These are phyloP conservation scores for Schmidtea mediterranea DNA, from an alignment of 1,140 invertebrate genomes.

Conservation along the genomic window DNA sequence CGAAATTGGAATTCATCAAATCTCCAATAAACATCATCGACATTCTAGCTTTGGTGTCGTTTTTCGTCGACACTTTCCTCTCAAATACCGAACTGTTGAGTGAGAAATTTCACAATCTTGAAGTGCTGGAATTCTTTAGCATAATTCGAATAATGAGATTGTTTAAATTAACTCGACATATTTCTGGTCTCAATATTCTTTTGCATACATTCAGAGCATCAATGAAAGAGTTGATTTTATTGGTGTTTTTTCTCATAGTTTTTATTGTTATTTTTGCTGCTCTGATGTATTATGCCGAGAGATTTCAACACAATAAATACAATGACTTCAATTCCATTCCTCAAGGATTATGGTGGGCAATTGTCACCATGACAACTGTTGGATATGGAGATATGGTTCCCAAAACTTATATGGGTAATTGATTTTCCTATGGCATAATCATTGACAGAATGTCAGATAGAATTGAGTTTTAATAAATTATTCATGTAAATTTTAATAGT, in stretches of 20 bases:
- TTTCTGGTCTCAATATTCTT: slow-evolving; percentile 28
- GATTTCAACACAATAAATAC: slow-evolving; percentile 45
- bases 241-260: slow-evolving; percentile 94
- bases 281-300: slow-evolving; percentile 86
- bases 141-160: slow-evolving; percentile 29
- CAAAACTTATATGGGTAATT: slow-evolving; percentile 84
- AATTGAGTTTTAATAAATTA: no score
- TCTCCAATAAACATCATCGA: slow-evolving; percentile 99
- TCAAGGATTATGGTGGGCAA: slow-evolving; percentile 32
- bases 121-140: slow-evolving; percentile 26
- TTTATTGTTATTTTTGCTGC: slow-evolving; percentile 91
- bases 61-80: slow-evolving; percentile 92
- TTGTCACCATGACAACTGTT: slow-evolving; percentile 92
- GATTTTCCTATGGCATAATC: no score
- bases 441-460: no score
- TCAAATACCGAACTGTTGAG: slow-evolving; percentile 77
- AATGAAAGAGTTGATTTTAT: slow-evolving; percentile 90
- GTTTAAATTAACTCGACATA: slow-evolving; percentile 21
- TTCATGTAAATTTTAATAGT: no score
- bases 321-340: slow-evolving; percentile 92
- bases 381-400: slow-evolving; percentile 89
- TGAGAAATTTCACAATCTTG: slow-evolving; percentile 10
- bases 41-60: slow-evolving; percentile 91
- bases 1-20: slow-evolving; percentile 75
- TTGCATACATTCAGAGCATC: slow-evolving; percentile 84